Conservation (phyloP, 2,888 invertebrate genomes). For the Agriopis leucophaearia region DNA sequence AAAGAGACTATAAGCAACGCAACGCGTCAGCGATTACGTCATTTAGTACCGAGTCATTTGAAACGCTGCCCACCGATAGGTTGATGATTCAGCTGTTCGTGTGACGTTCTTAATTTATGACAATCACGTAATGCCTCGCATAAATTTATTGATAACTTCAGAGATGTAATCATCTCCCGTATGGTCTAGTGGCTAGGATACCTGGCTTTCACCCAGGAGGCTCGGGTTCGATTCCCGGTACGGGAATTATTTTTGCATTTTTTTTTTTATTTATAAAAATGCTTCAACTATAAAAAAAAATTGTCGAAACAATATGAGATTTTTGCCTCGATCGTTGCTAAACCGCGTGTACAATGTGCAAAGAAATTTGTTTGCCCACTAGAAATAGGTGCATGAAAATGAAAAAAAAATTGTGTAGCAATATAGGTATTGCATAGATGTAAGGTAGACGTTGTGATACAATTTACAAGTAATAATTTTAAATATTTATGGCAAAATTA, state of each 20-base stretch:
- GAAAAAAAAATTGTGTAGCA: too few species aligned
- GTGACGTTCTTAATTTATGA: slow-evolving; percentile 1
- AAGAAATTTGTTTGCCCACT: too few species aligned
- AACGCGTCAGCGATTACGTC: neutral
- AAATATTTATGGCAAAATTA: too few species aligned
- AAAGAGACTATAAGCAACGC: neutral
- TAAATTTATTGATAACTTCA: slow-evolving; percentile 19
- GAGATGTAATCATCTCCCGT: slow-evolving; percentile 68
- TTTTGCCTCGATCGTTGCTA: too few species aligned
- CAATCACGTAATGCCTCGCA: neutral
- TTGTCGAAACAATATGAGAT: neutral
- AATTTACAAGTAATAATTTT: too few species aligned
- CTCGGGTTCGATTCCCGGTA: slow-evolving; percentile 92
- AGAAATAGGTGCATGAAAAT: too few species aligned
- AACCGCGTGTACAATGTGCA: too few species aligned
- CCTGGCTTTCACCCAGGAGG: slow-evolving; percentile 91
- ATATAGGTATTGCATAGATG: too few species aligned
- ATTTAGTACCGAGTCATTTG: neutral
- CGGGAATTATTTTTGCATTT: slow-evolving; percentile 73
- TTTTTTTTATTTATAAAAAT: neutral
- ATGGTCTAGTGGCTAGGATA: slow-evolving; percentile 91
- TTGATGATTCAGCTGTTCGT: neutral
- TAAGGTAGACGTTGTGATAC: too few species aligned
- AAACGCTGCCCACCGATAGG: neutral
- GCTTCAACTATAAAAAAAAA: neutral